Evolutionary conservation across 1,140 invertebrate species (phyloP).

Genomic region (Drosophila ironensis): DNA sequence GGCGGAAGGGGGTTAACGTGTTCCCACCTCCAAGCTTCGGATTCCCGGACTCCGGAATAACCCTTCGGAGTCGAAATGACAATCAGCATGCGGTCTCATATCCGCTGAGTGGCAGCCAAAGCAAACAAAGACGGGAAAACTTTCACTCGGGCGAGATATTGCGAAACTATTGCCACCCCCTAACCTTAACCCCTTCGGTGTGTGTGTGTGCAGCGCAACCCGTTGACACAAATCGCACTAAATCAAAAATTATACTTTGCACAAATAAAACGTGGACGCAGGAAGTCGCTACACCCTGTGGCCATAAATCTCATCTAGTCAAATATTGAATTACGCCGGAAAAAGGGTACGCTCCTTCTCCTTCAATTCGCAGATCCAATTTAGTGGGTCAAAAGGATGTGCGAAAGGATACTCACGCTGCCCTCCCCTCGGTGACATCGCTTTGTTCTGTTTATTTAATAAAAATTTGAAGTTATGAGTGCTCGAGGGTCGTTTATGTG

Average conservation of each 20-base stretch:
- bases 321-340: slow-evolving; percentile 81
- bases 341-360: slow-evolving; percentile 41
- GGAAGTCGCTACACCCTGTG: slow-evolving; percentile 64
- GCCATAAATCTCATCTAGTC: slow-evolving; percentile 81
- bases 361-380: slow-evolving; percentile 55
- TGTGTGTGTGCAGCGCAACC: slow-evolving; percentile 9
- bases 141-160: slow-evolving; percentile 59
- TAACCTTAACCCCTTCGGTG: slow-evolving; percentile 55
- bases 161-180: slow-evolving; percentile 61
- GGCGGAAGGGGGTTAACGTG: neutral
- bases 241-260: slow-evolving; percentile 80
- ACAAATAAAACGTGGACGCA: slow-evolving; percentile 56
- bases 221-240: slow-evolving; percentile 77
- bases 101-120: slow-evolving; percentile 37
- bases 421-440: slow-evolving; percentile 46
- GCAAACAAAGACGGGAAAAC: slow-evolving; percentile 55
- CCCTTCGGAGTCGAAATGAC: slow-evolving; percentile 43
- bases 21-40: neutral
- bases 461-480: slow-evolving; percentile 78
- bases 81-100: slow-evolving; percentile 79
- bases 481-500: slow-evolving; percentile 60
- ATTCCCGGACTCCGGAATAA: neutral
- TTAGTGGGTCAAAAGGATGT: slow-evolving; percentile 73
- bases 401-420: slow-evolving; percentile 25
- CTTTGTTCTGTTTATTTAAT: slow-evolving; percentile 75